A percentile compares a stretch with the other conserved stretches of the same genome.
phyloP scores from a whole-genome alignment of 2,888 invertebrate species.

The Pseudoips prasinana region DNA sequence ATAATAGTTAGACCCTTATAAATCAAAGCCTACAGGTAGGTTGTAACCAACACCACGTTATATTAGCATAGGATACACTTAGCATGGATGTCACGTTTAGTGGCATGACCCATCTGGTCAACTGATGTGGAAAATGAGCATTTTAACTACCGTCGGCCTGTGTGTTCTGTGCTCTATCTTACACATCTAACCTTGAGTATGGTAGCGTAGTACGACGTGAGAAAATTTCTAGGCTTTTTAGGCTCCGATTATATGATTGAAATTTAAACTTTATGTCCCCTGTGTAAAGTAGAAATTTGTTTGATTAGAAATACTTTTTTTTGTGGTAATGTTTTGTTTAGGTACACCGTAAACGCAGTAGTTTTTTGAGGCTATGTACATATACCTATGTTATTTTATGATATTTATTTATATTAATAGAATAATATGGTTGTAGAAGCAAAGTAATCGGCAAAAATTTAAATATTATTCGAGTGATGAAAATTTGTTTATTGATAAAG shows the following conservation, averaged over 20 bases:
- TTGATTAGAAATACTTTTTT: neutral
- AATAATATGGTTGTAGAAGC: too few relatives aligned
- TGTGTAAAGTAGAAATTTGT: slow-evolving; percentile 4
- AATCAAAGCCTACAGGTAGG: too few relatives aligned
- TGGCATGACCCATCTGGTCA: slow-evolving; percentile 59
- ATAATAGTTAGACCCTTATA: too few relatives aligned
- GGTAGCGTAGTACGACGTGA: slow-evolving; percentile 56
- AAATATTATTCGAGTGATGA: too few relatives aligned
- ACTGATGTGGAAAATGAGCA: slow-evolving; percentile 50
- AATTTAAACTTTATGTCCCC: slow-evolving; percentile 1
- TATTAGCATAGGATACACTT: too few relatives aligned
- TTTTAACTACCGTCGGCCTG: slow-evolving; percentile 40
- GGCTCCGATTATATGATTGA: slow-evolving; percentile 1
- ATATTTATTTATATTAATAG: too few relatives aligned
- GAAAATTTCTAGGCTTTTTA: slow-evolving; percentile 45
- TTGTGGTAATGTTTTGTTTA: neutral
- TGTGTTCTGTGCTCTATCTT: slow-evolving; percentile 48
- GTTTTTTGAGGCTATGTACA: slow-evolving; percentile 17
- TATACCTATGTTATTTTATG: too few relatives aligned
- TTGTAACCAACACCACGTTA: too few relatives aligned
- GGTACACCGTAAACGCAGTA: too few relatives aligned
- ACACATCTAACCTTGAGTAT: slow-evolving; percentile 61
- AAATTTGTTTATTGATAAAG: too few relatives aligned
- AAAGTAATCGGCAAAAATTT: too few relatives aligned
- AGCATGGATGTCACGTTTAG: slow-evolving; percentile 40